A percentile compares a stretch with the other conserved stretches of the same genome.
phyloP scores from a whole-genome alignment of 2,888 invertebrate species.

The Andrena dorsata region DNA sequence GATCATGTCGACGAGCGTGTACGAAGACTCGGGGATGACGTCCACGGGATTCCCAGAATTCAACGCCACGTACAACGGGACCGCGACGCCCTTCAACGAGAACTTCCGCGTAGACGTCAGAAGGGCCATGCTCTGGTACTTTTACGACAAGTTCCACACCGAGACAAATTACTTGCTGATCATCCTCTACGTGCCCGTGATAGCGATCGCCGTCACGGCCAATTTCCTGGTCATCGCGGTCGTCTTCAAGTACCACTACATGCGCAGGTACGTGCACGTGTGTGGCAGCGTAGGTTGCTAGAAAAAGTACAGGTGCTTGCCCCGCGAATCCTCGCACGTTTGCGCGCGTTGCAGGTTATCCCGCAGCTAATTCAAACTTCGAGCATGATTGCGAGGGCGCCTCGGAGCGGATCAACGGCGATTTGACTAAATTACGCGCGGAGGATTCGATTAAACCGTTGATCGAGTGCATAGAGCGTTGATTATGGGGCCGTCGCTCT shows the following conservation, averaged over 20 bases:
- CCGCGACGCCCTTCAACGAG: constrained; percentile 42
- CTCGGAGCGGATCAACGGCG: constrained; percentile 1
- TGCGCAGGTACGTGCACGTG: constrained; percentile 87
- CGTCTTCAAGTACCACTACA: constrained; percentile 89
- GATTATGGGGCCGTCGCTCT: constrained; percentile 32
- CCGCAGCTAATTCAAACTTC: constrained; percentile 28
- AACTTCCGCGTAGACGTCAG: constrained; percentile 63
- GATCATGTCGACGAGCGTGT: constrained; percentile 19
- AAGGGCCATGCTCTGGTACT: constrained; percentile 65
- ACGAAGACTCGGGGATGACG: constrained; percentile 7
- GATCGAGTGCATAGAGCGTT: constrained; percentile 14
- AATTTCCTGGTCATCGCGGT: constrained; percentile 89
- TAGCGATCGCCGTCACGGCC: constrained; percentile 88
- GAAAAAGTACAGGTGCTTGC: not conserved
- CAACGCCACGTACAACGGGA: constrained; percentile 20
- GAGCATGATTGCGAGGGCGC: not conserved
- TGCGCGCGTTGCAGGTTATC: not conserved
- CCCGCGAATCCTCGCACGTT: too few relatives aligned
- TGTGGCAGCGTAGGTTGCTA: not conserved
- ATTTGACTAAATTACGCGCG: constrained; percentile 36
- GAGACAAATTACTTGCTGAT: constrained; percentile 85
- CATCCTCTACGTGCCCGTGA: constrained; percentile 88
- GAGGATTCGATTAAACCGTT: constrained; percentile 24
- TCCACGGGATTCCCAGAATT: constrained; percentile 13
- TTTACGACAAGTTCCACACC: constrained; percentile 72